These are phyloP conservation scores for Engraulis encrasicolus DNA, from an alignment of 2,113 vertebrate species.

Conservation along the genomic window DNA sequence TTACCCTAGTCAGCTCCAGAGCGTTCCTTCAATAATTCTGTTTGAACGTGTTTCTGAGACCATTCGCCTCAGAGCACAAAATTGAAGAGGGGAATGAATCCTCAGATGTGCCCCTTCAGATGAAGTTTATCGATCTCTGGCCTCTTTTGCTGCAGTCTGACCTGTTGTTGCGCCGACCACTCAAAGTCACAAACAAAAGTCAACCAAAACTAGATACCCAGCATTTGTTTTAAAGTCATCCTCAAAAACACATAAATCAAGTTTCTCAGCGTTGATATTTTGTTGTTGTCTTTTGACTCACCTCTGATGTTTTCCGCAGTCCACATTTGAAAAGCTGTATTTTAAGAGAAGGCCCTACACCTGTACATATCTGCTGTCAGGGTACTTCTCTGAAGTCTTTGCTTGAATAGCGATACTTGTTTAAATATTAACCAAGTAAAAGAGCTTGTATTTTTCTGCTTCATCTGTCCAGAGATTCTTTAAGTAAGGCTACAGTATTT, in stretches of 20 bases:
- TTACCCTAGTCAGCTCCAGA: background rate
- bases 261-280: background rate
- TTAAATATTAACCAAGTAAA: conserved; percentile 8
- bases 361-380: background rate
- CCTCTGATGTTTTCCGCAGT: background rate
- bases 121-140: conserved; percentile 34
- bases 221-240: background rate
- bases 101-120: conserved; percentile 6
- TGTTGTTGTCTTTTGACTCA: background rate
- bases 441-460: conserved; percentile 12
- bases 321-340: background rate
- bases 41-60: background rate
- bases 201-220: conserved; percentile 1
- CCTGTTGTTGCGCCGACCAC: conserved; percentile 22
- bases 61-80: conserved; percentile 7
- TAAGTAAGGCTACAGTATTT: background rate
- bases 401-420: background rate
- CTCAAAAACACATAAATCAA: background rate
- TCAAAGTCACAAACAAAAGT: no score
- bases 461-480: background rate
- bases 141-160: conserved; percentile 13
- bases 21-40: background rate
- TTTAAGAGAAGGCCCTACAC: background rate
- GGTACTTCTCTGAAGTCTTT: background rate
- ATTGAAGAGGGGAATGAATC: no score